Percentiles rank a stretch among this genome's conserved stretches.
phyloP scores from a whole-genome alignment of 2,113 vertebrate genomes.

The Indicator maculatus region DNA sequence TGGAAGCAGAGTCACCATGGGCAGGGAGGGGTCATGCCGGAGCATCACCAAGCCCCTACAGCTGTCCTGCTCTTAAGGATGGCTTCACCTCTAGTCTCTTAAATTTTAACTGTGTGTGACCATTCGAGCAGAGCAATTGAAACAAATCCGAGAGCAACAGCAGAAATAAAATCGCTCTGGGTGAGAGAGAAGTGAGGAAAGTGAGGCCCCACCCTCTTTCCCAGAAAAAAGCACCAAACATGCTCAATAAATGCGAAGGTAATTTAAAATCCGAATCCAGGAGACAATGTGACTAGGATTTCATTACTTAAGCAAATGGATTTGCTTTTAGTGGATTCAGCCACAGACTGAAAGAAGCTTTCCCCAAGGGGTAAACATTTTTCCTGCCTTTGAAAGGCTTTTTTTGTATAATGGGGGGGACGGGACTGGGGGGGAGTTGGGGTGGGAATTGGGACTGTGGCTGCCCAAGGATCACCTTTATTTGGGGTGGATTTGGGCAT shows the following conservation, averaged over 20 bases:
- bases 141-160: not conserved
- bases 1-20: not conserved
- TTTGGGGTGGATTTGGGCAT: not conserved
- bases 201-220: slow-evolving; percentile 25
- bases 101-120: not conserved
- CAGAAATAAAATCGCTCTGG: not conserved
- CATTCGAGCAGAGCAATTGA: accelerated
- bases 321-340: slow-evolving; percentile 65
- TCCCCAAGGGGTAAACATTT: slow-evolving; percentile 72
- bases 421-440: not conserved
- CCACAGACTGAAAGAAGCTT: slow-evolving; percentile 67
- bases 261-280: slow-evolving; percentile 44
- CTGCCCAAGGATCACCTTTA: not conserved
- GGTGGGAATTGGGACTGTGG: not conserved
- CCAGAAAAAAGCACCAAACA: slow-evolving; percentile 56
- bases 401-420: not conserved
- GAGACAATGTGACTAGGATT: slow-evolving; percentile 45
- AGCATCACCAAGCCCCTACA: not conserved
- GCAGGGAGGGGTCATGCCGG: not conserved
- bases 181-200: slow-evolving; percentile 4
- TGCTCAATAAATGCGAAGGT: slow-evolving; percentile 44
- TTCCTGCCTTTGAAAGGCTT: slow-evolving; percentile 68
- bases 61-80: not conserved
- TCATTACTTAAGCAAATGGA: slow-evolving; percentile 66
- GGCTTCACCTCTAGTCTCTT: not conserved